Base-by-base conservation (phyloP, 2,888 invertebrate genomes). In the Drosophila longiperda region DNA sequence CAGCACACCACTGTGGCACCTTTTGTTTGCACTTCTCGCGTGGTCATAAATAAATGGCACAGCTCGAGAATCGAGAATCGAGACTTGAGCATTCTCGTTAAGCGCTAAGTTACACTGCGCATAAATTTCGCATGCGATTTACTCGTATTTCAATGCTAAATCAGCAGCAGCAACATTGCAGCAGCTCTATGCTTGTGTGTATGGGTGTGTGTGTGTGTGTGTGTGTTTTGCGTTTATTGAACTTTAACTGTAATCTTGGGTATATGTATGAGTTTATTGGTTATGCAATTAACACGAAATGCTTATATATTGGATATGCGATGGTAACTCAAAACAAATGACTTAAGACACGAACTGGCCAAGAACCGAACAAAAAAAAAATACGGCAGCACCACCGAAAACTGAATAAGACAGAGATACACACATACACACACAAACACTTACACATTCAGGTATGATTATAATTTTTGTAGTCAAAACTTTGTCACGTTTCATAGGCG, bases 231-330 rank as follows among this genome's bases (percentile, higher is more conserved):
- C 89, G 87, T 87, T 89, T 87, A 83, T 87, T 87, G 89, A 87
- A 89, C 87, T 76, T 82, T 78, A 76, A 72, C 83, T 72, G 81
- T 77, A 74, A 80, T 73, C 75, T 71, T 45, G 64, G 17, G 6
- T 61, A 50, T 64, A 50, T 63, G 34, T 38, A 66, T 62, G 68
- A 66, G 77, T 72, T 69, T 82, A 82, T 87, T 87, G 84, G 78
- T 85, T 85, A 85, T 85, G 87, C 87, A 85, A 85, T 87, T 89
- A 85, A 80, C 80, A 85, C 89, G 77, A 86, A 73, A 68, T 73
- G 74, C 67, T 60, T 76, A 66, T 58, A 54, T 70, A 71, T 78
- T 57, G 75, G 26, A 45, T 23, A 45, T 45, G 45, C 20, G 45
- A 45, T 53, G 64, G 55, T 38, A n/a, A 26, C 55, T 49, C 62